A percentile compares a stretch with the other conserved stretches of the same genome.
These are phyloP conservation scores for Oryzias melastigma DNA, from an alignment of 2,113 vertebrate genomes.

Conservation along the genomic window DNA sequence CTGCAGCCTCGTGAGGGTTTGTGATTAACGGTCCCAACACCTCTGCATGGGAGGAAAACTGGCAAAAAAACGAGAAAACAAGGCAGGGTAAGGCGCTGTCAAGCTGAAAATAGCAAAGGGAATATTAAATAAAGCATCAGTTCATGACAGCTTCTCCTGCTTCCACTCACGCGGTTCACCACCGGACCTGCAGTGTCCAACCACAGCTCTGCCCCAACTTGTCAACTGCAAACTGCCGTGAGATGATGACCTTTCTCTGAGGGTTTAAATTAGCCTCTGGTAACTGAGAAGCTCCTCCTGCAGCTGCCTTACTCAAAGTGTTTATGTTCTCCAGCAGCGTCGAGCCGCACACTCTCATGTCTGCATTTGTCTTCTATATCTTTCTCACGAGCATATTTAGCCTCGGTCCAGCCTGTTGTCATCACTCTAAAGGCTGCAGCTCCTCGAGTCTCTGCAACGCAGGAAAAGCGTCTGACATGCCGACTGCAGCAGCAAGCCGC, in stretches of 20 bases:
- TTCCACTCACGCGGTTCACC: slow-evolving; percentile 38
- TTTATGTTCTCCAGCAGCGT: slow-evolving; percentile 43
- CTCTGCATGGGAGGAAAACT: slow-evolving; percentile 42
- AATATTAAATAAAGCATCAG: not conserved
- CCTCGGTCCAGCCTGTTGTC: not conserved
- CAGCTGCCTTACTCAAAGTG: slow-evolving; percentile 46
- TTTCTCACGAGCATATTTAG: slow-evolving; percentile 26
- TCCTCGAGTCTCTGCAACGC: not conserved
- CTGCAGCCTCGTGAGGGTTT: slow-evolving; percentile 34
- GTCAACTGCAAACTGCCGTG: slow-evolving; percentile 56
- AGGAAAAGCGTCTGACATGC: not conserved
- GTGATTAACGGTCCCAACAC: slow-evolving; percentile 53
- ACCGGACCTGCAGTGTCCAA: slow-evolving; percentile 44
- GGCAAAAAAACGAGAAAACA: slow-evolving; percentile 20
- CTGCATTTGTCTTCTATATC: slow-evolving; percentile 21
- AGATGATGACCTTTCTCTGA: slow-evolving; percentile 50
- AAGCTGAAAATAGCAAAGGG: not conserved
- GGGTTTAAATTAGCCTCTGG: slow-evolving; percentile 53
- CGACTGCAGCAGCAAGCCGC: not conserved
- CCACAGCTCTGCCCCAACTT: slow-evolving; percentile 39
- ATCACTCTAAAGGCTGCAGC: not conserved
- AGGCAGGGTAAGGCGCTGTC: not conserved
- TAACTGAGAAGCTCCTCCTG: slow-evolving; percentile 38
- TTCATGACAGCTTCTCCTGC: slow-evolving; percentile 6
- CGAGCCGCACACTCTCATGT: slow-evolving; percentile 23